Evolutionary conservation across 2,113 vertebrate genomes (phyloP), one percentile per base, ranked within the genome.

Genomic region (Ramphastos sulfuratus): DNA sequence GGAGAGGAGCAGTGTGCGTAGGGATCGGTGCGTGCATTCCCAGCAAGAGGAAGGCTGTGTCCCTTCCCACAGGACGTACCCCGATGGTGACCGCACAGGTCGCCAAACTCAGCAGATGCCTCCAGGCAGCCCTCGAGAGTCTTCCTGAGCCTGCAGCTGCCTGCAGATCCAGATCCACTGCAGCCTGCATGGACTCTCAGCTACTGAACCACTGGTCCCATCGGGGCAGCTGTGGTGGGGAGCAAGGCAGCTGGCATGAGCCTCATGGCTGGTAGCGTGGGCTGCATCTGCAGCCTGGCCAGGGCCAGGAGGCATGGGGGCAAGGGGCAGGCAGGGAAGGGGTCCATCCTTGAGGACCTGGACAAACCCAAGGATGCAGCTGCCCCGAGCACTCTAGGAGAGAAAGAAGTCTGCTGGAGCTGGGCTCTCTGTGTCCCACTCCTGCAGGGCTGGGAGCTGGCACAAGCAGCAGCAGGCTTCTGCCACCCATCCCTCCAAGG

Each of bases 341-440:
- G 52, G 30, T 77, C 48, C 35, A 55, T 61, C n/a, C 79, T n/a
- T 39, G 64, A 85, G 64, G 28, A 89, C 15, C 9, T 70, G 65
- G 56, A 60, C 65, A 75, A 67, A 78, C 9, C 59, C 39, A 78
- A 76, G 12, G 59, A 6, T 54, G 58, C 42, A 71, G 31, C 39
- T 84, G 31, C 14, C 44, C 37, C 66, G 20, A 30, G 46, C 6
- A 58, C 33, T 23, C 31, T n/a, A 15, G 19, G 55, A 39, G 59
- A 69, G 20, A 78, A 52, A 52, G 23, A 14, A 73, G 50, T 15
- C 37, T 21, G 9, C 52, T 1, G 2, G 52, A 70, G 63, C 33
- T 0, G 0, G n/a, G 66, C 30, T 92, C 56, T 60, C 82, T 2
- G 3, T 0, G 0, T 60, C 17, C 69, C 1, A 0, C 24, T 95